Evolutionary conservation across 2,888 invertebrate species (phyloP), one percentile per base, ranked within the genome.

Genomic region (Cataglyphis cursor): DNA sequence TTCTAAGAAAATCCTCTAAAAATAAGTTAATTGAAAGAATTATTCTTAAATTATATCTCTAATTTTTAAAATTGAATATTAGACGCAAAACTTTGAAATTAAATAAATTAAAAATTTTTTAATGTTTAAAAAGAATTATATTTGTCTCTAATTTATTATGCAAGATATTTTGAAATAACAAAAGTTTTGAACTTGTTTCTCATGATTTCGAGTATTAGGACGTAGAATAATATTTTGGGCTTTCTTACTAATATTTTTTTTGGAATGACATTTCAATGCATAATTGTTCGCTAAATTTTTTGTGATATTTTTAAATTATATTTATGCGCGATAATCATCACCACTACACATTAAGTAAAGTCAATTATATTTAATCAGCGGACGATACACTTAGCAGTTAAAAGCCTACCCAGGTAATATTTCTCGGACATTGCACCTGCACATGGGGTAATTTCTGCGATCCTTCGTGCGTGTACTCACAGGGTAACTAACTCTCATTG

Each of bases 401-500:
- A 80, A 76, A 51, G 48, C 51, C 51, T 76, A 62, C 48, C 73
- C 74, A 73, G 21, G 54, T 76, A 73, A 73, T 73, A 73, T 21
- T 44, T 76, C 44, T 62, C 54, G 76, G 51, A 62, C 62, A 75
- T 73, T 75, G 74, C 82, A 84, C 54, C 35, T 68, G 57, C 59
- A 59, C 84, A 84, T 76, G 83, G 78, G 84, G 84, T 83, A 83
- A 65, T 51, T 75, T 48, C 65, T 66, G 65, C 66, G 83, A 48
- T 59, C 83, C 83, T 83, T 54, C 51, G 74, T 68, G 84, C 83
- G 41, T 70, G 41, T 74, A 65, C 28, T 84, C 66, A 83, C 84
- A 84, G 84, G 83, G 84, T 84, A 83, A 76, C 54, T 84, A 83
- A 76, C 54, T 84, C 59, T 81, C 61, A 70, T 70, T 64, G 76